These are phyloP conservation scores for Pampus argenteus DNA, from an alignment of 2,797 vertebrate genomes.

Conservation along the genomic window DNA sequence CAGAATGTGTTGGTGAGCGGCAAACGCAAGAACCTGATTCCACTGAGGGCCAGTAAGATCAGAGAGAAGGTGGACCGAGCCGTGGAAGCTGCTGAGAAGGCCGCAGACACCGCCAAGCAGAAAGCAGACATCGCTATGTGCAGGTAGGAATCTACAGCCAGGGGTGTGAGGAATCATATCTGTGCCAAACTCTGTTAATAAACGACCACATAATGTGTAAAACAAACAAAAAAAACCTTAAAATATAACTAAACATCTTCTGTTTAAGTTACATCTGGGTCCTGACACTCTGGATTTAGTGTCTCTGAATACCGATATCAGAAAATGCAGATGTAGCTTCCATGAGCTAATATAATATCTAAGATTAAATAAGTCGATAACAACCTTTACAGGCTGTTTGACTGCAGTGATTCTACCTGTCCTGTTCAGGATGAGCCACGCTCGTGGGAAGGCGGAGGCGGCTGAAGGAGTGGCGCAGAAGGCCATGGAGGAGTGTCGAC, in stretches of 20 bases:
- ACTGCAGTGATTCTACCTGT: slow-evolving; percentile 32
- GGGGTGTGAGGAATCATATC: not conserved
- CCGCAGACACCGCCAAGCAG: slow-evolving; percentile 93
- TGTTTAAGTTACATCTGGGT: not conserved
- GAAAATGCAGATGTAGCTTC: no score
- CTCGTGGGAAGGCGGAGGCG: slow-evolving; percentile 94
- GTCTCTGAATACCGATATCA: not conserved
- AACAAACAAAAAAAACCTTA: not conserved
- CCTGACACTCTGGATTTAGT: no score
- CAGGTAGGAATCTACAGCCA: slow-evolving; percentile 81
- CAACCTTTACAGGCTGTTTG: not conserved
- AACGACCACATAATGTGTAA: not conserved
- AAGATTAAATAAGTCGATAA: not conserved
- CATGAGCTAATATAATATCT: not conserved
- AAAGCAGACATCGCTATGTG: slow-evolving; percentile 97
- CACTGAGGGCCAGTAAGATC: slow-evolving; percentile 96
- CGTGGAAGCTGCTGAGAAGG: slow-evolving; percentile 92
- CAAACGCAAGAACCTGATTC: slow-evolving; percentile 98
- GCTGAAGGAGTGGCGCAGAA: slow-evolving; percentile 94
- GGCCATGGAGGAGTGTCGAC: slow-evolving; percentile 92
- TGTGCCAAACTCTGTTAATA: not conserved
- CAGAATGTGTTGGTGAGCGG: slow-evolving; percentile 96
- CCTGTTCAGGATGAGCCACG: slow-evolving; percentile 92
- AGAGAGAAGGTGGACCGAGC: slow-evolving; percentile 98
- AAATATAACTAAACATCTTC: not conserved